These are phyloP conservation scores for Ischnus inquisitorius DNA, from an alignment of 2,888 invertebrate genomes.

Conservation along the genomic window DNA sequence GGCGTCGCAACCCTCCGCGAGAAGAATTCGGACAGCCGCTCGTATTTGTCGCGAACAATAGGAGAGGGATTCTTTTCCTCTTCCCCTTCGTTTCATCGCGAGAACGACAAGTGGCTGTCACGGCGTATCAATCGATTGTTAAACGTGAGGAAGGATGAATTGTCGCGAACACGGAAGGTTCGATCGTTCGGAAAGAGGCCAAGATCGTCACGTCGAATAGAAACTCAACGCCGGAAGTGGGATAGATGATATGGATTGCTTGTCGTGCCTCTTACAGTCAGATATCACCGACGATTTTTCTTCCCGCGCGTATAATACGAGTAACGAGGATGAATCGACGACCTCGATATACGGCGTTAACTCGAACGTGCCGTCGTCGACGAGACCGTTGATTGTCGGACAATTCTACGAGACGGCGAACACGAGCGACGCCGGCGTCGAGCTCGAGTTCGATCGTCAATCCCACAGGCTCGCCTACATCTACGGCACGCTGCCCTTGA, in stretches of 20 bases:
- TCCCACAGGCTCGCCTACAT: conserved; percentile 66
- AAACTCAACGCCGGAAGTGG: neutral
- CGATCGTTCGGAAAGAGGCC: conserved; percentile 15
- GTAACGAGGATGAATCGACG: neutral
- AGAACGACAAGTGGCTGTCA: neutral
- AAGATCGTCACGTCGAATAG: conserved; percentile 10
- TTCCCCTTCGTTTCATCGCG: no score
- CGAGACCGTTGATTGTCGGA: neutral
- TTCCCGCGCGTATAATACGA: neutral
- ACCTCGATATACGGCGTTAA: neutral
- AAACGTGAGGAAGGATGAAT: conserved; percentile 19
- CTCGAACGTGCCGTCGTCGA: neutral
- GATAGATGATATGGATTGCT: neutral
- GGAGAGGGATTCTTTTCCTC: neutral
- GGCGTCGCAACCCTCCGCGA: neutral
- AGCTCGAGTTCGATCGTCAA: conserved; percentile 10
- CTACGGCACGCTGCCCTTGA: conserved; percentile 81
- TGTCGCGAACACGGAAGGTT: conserved; percentile 5
- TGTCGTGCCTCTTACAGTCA: neutral
- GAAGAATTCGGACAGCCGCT: neutral
- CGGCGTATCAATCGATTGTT: conserved; percentile 25
- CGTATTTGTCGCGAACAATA: conserved; percentile 19
- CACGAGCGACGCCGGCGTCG: neutral
- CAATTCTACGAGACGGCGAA: neutral
- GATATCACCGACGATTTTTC: neutral